Percentiles rank a stretch among this genome's conserved stretches.
phyloP scores from a whole-genome alignment of 2,888 invertebrate species.

The Conomelus anceps region DNA sequence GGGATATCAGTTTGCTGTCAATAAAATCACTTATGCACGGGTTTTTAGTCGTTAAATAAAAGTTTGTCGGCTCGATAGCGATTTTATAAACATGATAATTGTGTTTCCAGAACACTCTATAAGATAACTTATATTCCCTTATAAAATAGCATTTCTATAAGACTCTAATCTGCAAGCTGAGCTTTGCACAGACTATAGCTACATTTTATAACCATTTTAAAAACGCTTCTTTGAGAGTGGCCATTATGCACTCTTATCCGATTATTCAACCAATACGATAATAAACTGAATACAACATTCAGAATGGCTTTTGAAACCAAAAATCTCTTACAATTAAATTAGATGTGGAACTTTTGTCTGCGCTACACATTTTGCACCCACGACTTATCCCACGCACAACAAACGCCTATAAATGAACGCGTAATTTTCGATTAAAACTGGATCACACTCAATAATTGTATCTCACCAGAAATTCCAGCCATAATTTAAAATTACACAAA shows the following conservation, averaged over 20 bases:
- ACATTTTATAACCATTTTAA: neutral
- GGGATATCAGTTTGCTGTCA: neutral
- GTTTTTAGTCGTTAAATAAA: too few species aligned
- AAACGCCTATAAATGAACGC: neutral
- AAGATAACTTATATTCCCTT: too few species aligned
- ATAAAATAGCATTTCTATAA: too few species aligned
- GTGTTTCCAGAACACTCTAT: too few species aligned
- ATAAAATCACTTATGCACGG: too few species aligned
- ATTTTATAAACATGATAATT: too few species aligned
- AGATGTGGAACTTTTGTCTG: neutral
- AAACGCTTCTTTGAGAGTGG: neutral
- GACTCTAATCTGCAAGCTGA: too few species aligned
- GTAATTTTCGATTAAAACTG: neutral
- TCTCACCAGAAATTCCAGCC: neutral
- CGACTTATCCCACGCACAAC: neutral
- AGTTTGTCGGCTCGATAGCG: too few species aligned
- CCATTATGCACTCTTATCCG: neutral
- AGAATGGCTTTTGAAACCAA: neutral
- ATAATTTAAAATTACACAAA: neutral
- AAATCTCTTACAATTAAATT: neutral
- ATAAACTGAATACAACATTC: neutral
- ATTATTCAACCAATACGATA: neutral
- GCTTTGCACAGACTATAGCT: too few species aligned
- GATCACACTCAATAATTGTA: neutral
- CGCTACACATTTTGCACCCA: neutral